A percentile compares a stretch with the other conserved stretches of the same genome.
phyloP scores from a whole-genome alignment of 2,888 invertebrate genomes.

The Heliconius hortense region DNA sequence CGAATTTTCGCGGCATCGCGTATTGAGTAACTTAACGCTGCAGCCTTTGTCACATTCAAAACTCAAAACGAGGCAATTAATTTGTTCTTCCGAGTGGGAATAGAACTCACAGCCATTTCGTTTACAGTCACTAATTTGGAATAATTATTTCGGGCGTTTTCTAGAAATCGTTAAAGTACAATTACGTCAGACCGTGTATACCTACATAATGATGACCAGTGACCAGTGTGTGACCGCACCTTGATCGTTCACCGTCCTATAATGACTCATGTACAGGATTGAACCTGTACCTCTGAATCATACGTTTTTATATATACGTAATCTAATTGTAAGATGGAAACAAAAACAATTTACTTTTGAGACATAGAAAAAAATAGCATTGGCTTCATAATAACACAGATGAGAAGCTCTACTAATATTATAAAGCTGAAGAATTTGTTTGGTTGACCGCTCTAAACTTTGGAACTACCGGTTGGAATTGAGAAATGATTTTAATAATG shows the following conservation, averaged over 20 bases:
- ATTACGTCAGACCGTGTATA: conserved; percentile 15
- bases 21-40: background rate
- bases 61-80: background rate
- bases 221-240: conserved; percentile 29
- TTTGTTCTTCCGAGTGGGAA: background rate
- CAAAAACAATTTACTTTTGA: background rate
- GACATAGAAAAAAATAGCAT: background rate
- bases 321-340: background rate
- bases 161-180: conserved; percentile 18
- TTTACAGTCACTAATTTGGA: background rate
- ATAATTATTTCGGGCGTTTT: background rate
- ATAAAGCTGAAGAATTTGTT: background rate
- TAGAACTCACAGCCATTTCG: background rate
- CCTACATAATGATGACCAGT: conserved; percentile 16
- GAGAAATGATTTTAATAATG: too few species aligned
- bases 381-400: too few species aligned
- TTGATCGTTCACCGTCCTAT: conserved; percentile 23
- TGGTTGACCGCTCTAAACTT: background rate
- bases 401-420: too few species aligned
- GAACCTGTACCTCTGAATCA: conserved; percentile 35
- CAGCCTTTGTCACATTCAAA: background rate
- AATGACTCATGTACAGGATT: conserved; percentile 31
- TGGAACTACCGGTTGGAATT: background rate
- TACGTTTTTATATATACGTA: conserved; percentile 6
- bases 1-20: background rate